Conservation (phyloP, 2,797 vertebrate genomes). For the Microcaecilia unicolor region DNA sequence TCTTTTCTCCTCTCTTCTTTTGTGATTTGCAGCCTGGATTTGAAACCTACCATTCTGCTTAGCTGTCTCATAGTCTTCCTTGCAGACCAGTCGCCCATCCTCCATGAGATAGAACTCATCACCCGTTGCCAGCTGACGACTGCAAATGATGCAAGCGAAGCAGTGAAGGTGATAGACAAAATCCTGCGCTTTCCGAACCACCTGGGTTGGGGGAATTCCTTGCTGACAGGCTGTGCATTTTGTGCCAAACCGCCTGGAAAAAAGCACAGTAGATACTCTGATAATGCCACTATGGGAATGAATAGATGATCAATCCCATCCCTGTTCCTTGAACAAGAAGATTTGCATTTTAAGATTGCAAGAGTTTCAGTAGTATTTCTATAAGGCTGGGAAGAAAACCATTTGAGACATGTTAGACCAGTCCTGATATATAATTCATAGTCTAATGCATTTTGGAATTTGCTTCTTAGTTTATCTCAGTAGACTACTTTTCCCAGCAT, state of each 20-base stretch:
- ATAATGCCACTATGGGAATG: too few species aligned
- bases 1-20: neutral
- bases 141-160: slow-evolving; percentile 96
- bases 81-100: slow-evolving; percentile 91
- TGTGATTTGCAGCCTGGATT: neutral
- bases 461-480: too few species aligned
- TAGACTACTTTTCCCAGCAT: too few species aligned
- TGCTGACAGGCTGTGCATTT: slow-evolving; percentile 97
- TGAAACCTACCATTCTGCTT: slow-evolving; percentile 85
- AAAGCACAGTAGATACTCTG: too few species aligned
- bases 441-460: too few species aligned
- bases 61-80: slow-evolving; percentile 94
- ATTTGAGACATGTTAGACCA: too few species aligned
- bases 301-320: too few species aligned
- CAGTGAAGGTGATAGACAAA: slow-evolving; percentile 97
- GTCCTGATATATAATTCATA: too few species aligned
- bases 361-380: too few species aligned
- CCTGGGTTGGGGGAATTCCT: slow-evolving; percentile 94
- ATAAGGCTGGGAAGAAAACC: too few species aligned
- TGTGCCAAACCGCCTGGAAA: slow-evolving; percentile 84
- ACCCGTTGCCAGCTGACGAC: slow-evolving; percentile 87
- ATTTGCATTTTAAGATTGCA: too few species aligned
- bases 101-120: slow-evolving; percentile 99
- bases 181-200: slow-evolving; percentile 95
- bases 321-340: too few species aligned